Percentiles rank a stretch among this genome's conserved stretches.
Conservation (phyloP, 2,797 vertebrate species). For the Acrossocheilus wenchowensis region DNA sequence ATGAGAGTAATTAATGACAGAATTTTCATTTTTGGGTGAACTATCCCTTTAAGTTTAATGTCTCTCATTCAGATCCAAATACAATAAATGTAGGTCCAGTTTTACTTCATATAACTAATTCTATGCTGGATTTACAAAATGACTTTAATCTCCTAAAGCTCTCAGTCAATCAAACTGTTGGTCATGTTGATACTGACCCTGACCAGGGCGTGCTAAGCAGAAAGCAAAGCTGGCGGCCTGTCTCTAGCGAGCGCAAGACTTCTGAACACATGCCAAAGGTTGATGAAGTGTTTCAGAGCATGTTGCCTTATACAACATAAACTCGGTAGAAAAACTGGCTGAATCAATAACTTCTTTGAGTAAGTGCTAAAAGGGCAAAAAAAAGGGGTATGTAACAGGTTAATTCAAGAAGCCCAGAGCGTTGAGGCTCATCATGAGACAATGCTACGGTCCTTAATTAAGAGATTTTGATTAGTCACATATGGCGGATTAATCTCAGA, state of each 20-base stretch:
- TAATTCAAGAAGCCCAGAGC: slow-evolving; percentile 61
- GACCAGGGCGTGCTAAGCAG: slow-evolving; percentile 17
- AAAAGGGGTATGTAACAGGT: slow-evolving; percentile 63
- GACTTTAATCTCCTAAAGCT: slow-evolving; percentile 21
- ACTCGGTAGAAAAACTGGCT: slow-evolving; percentile 3
- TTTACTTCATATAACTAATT: neutral
- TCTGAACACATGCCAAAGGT: slow-evolving; percentile 45
- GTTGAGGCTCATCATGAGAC: slow-evolving; percentile 71
- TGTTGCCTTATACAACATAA: slow-evolving; percentile 12
- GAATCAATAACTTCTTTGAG: neutral
- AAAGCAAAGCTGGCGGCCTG: slow-evolving; percentile 30
- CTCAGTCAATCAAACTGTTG: slow-evolving; percentile 28
- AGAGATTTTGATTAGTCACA: slow-evolving; percentile 77
- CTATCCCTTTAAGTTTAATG: neutral
- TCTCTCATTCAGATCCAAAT: neutral
- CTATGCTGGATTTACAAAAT: slow-evolving; percentile 1
- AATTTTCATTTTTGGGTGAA: neutral
- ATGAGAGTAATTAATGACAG: neutral
- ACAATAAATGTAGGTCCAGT: neutral
- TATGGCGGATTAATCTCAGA: slow-evolving; percentile 70
- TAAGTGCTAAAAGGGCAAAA: slow-evolving; percentile 56
- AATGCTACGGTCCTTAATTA: slow-evolving; percentile 71
- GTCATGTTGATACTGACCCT: slow-evolving; percentile 34
- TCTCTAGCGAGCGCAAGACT: slow-evolving; percentile 30
- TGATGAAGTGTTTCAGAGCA: slow-evolving; percentile 7